Conservation (phyloP, 2,113 vertebrate species). For the Chamaetylas fuelleborni region DNA sequence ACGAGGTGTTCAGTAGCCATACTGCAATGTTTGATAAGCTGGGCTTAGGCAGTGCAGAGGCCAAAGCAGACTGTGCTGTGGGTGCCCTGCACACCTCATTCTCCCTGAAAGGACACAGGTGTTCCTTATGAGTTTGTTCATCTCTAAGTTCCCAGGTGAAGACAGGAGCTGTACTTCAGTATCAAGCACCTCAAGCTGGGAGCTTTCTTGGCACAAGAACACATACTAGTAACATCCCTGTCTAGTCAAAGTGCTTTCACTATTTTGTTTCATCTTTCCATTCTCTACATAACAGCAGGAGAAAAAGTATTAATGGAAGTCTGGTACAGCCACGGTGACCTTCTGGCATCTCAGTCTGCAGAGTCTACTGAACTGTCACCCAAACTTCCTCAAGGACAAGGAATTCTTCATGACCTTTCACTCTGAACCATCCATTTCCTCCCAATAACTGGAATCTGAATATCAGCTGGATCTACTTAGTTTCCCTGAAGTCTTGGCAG, state of each 20-base stretch:
- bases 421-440: background rate
- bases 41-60: background rate
- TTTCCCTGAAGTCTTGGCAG: background rate
- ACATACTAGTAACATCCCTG: background rate
- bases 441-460: background rate
- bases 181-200: background rate
- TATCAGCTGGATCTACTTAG: background rate
- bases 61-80: no score
- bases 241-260: background rate
- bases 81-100: background rate
- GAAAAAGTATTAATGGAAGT: background rate
- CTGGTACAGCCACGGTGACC: background rate
- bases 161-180: background rate
- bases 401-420: background rate
- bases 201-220: background rate
- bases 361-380: background rate
- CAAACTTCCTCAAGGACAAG: background rate
- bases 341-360: background rate
- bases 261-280: background rate
- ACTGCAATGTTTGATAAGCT: fast-evolving
- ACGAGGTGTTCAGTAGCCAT: background rate
- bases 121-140: background rate
- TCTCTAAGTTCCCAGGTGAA: background rate
- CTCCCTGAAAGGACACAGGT: background rate
- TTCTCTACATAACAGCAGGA: background rate